phyloP scores from a whole-genome alignment of 2,797 vertebrate genomes.

The Amniataba percoides region DNA sequence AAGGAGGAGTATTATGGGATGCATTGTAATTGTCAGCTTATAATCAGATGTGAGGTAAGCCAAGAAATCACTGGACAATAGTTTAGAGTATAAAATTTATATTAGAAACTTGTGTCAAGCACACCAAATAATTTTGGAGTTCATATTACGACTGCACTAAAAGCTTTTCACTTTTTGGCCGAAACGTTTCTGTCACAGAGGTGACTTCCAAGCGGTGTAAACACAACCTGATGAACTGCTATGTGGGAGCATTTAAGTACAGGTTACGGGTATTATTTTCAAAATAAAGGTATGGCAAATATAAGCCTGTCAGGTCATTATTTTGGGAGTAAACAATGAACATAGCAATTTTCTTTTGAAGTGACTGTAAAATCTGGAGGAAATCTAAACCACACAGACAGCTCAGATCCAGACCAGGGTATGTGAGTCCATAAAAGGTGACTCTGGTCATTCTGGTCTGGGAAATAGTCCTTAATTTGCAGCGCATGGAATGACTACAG shows the following conservation, averaged over 20 bases:
- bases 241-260: constrained; percentile 29
- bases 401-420: constrained; percentile 38
- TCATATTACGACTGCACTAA: background rate
- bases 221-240: constrained; percentile 45
- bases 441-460: constrained; percentile 32
- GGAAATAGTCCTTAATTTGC: constrained; percentile 26
- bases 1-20: constrained; percentile 13
- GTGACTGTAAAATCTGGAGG: constrained; percentile 40
- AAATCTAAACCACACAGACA: constrained; percentile 46
- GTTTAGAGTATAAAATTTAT: constrained; percentile 15
- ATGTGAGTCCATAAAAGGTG: constrained; percentile 64
- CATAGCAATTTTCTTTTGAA: constrained; percentile 53
- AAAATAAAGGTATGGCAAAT: constrained; percentile 66
- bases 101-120: constrained; percentile 30
- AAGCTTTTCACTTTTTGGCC: constrained; percentile 13
- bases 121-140: background rate
- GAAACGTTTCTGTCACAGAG: constrained; percentile 16
- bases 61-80: constrained; percentile 27
- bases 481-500: constrained; percentile 28
- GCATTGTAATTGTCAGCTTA: constrained; percentile 9
- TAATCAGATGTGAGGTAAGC: constrained; percentile 14
- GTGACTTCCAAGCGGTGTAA: constrained; percentile 34
- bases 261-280: constrained; percentile 46
- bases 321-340: constrained; percentile 68
- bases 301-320: constrained; percentile 36